Conservation (phyloP, 2,888 invertebrate species). For the Idaea aversata region DNA sequence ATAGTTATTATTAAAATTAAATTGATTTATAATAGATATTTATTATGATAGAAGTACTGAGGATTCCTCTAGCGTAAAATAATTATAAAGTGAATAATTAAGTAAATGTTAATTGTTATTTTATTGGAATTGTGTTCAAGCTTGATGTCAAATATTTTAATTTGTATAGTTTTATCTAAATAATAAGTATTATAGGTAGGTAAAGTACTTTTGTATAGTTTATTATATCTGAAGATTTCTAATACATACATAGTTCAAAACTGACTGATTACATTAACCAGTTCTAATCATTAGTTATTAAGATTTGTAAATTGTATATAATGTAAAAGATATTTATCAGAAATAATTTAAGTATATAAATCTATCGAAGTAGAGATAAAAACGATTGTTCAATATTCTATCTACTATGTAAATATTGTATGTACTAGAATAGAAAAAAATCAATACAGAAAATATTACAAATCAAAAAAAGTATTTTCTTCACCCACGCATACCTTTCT, state of each 20-base stretch:
- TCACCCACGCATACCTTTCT: slow-evolving; percentile 3
- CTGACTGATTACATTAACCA: slow-evolving; percentile 67
- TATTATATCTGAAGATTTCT: slow-evolving; percentile 30
- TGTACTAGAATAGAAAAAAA: slow-evolving; percentile 45
- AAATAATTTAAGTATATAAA: slow-evolving; percentile 28
- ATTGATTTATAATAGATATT: slow-evolving; percentile 62
- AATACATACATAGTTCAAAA: slow-evolving; percentile 33
- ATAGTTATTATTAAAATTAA: slow-evolving; percentile 62
- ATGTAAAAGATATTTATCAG: slow-evolving; percentile 53
- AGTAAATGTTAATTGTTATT: slow-evolving; percentile 53
- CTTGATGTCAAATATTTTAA: slow-evolving; percentile 47
- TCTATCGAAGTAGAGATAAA: slow-evolving; percentile 30
- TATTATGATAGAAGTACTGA: slow-evolving; percentile 44
- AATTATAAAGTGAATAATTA: slow-evolving; percentile 41
- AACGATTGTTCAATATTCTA: slow-evolving; percentile 36
- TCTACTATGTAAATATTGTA: slow-evolving; percentile 57
- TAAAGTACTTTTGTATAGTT: slow-evolving; percentile 22
- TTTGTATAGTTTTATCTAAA: slow-evolving; percentile 25
- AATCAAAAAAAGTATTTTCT: slow-evolving; percentile 20
- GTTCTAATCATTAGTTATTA: slow-evolving; percentile 32
- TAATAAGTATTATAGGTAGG: neutral
- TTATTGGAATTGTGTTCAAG: slow-evolving; percentile 71
- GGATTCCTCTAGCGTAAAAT: slow-evolving; percentile 37
- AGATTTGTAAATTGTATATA: slow-evolving; percentile 52
- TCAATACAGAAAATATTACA: slow-evolving; percentile 51